These are phyloP conservation scores for Cinara cedri DNA, from an alignment of 2,888 invertebrate species.

Conservation along the genomic window DNA sequence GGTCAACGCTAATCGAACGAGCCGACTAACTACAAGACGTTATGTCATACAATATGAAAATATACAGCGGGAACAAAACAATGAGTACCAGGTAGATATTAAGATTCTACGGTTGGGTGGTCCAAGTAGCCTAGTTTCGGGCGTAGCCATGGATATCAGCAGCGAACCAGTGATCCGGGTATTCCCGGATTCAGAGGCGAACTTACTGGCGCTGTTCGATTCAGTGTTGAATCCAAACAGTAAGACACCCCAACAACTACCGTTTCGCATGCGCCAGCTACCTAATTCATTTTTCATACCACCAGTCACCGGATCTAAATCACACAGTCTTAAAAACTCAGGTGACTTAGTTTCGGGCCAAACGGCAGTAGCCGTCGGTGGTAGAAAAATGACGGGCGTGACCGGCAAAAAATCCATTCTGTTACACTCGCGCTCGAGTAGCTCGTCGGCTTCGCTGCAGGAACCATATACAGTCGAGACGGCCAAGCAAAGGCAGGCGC, in stretches of 20 bases:
- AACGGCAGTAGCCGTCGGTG: constrained; percentile 69
- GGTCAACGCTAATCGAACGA: background rate
- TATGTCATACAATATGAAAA: constrained; percentile 47
- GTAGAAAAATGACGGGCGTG: too few relatives aligned
- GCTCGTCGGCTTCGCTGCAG: constrained; percentile 93
- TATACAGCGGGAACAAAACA: constrained; percentile 33
- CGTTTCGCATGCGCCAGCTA: constrained; percentile 93
- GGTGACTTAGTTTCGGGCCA: constrained; percentile 89
- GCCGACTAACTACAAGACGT: too few relatives aligned
- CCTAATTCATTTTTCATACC: constrained; percentile 97
- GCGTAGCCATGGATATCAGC: constrained; percentile 16
- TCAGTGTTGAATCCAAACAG: constrained; percentile 92
- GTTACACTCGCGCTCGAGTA: constrained; percentile 91
- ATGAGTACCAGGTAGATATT: constrained; percentile 16
- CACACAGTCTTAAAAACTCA: constrained; percentile 92
- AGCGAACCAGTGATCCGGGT: constrained; percentile 74
- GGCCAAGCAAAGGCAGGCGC: constrained; percentile 66
- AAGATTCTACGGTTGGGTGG: constrained; percentile 42
- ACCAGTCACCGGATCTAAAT: constrained; percentile 89
- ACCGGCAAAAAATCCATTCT: constrained; percentile 68
- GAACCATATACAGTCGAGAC: constrained; percentile 81
- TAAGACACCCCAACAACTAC: constrained; percentile 88
- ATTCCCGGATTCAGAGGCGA: constrained; percentile 93
- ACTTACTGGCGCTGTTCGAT: constrained; percentile 94
- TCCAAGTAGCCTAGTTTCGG: constrained; percentile 21